A percentile compares a stretch with the other conserved stretches of the same genome.
Conservation (phyloP, 2,113 vertebrate genomes). For the Rousettus leschenaultii region DNA sequence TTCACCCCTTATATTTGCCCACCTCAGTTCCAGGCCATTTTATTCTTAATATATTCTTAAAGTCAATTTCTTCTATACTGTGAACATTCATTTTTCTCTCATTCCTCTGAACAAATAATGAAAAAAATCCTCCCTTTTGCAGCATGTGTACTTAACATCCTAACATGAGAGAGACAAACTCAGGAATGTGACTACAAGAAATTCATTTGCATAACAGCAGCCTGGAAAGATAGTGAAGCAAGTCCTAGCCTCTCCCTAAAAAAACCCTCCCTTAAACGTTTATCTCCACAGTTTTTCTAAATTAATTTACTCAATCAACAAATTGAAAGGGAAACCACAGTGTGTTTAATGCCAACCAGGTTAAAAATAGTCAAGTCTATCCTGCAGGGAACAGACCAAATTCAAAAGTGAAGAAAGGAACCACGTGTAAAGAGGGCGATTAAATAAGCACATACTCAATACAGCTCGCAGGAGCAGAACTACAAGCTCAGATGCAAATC, state of each 20-base stretch:
- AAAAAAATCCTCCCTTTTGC: conserved; percentile 26
- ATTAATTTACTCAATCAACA: conserved; percentile 52
- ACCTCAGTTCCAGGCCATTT: conserved; percentile 2
- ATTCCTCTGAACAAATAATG: conserved; percentile 54
- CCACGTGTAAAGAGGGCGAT: background rate
- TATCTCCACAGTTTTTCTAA: conserved; percentile 43
- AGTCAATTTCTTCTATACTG: conserved; percentile 50
- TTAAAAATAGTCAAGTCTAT: conserved; percentile 48
- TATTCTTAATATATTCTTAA: conserved; percentile 43
- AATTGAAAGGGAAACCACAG: conserved; percentile 48
- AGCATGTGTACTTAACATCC: conserved; percentile 48
- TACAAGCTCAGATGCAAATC: conserved; percentile 13
- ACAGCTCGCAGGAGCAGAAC: conserved; percentile 14
- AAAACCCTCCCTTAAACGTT: conserved; percentile 42
- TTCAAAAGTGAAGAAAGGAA: conserved; percentile 45
- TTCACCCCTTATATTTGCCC: conserved; percentile 26
- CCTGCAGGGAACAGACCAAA: conserved; percentile 7
- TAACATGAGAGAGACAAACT: background rate
- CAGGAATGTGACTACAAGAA: conserved; percentile 41
- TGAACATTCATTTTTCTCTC: conserved; percentile 57
- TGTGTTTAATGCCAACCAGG: conserved; percentile 4
- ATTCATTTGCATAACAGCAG: conserved; percentile 36
- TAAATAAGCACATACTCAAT: conserved; percentile 49
- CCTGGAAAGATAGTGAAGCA: conserved; percentile 20
- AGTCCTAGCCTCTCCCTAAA: background rate